Evolutionary conservation across 2,797 vertebrate species (phyloP), one percentile per base, ranked within the genome.

Genomic region (Cuniculus paca): DNA sequence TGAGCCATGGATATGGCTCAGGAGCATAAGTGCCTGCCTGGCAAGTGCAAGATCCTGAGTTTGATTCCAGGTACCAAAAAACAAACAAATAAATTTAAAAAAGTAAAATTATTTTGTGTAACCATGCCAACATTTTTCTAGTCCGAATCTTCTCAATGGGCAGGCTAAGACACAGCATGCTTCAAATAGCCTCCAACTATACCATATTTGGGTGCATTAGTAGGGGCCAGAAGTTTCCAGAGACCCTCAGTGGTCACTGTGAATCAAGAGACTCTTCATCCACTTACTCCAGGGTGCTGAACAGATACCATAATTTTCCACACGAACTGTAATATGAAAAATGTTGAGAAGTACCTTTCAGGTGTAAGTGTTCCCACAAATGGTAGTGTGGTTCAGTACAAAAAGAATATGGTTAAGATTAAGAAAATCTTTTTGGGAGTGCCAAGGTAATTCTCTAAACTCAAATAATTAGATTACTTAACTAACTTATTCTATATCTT

Each of bases 41-140:
- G 17, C 17, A 54, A 54, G 52, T 5, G 3, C 52, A 54, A 54
- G 52, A 19, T 17, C 52, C 17, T 19, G 52, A 54, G 52, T 54
- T 54, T 16, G 52, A 54, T 54, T 5, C 52, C 52, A 16, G 16
- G 52, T 16, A 54, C 52, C 17, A 19, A 54, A 54, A 54, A 54
- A 19, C 9, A 10, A 54, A 54, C 52, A 54, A 52, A 52, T 14
- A 50, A n/a, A n/a, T n/a, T 12, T 2, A 50, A 52, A 52, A 81
- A 80, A 87, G 82, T 89, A 42, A 65, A 95, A 81, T 85, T 74
- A 87, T 87, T 89, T 10, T 87, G 12, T 65, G 74, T 86, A 70
- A 70, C 10, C n/a, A 72, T 36, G 54, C 6, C 81, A 94, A 95
- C 19, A 95, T 16, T 78, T 94, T 36, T 83, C 3, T 34, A 86